phyloP scores from a whole-genome alignment of 2,113 vertebrate species.

The Onychostoma macrolepis region DNA sequence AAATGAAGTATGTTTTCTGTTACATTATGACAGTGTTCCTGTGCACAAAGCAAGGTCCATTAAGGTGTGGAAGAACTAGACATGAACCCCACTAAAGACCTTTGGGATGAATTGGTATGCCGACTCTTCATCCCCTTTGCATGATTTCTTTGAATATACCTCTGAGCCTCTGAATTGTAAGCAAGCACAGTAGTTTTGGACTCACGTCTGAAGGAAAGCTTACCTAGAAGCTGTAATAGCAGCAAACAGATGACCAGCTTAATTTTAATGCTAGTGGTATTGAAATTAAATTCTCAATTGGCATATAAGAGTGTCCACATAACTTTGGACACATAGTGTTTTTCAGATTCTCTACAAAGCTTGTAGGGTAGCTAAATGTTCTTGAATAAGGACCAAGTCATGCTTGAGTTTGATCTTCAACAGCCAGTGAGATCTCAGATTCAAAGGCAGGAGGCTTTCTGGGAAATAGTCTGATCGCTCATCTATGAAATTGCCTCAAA shows the following conservation, averaged over 20 bases:
- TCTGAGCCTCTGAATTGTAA: background rate
- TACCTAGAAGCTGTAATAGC: background rate
- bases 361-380: background rate
- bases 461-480: conserved; percentile 43
- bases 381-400: background rate
- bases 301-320: background rate
- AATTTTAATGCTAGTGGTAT: background rate
- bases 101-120: background rate
- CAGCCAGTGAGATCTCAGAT: background rate
- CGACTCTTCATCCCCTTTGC: background rate
- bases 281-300: background rate
- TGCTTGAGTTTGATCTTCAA: conserved; percentile 15
- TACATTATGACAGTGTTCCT: background rate
- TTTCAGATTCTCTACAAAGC: background rate
- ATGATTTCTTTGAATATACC: background rate
- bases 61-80: background rate
- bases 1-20: background rate
- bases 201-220: background rate
- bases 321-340: background rate
- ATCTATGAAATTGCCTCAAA: conserved; percentile 72
- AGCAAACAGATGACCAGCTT: background rate
- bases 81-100: background rate
- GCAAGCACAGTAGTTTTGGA: background rate
- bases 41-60: background rate
- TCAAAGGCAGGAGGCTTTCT: conserved; percentile 30